Evolutionary conservation across 2,797 vertebrate genomes (phyloP), one percentile per base, ranked within the genome.

Genomic region (Cottoperca gobio): DNA sequence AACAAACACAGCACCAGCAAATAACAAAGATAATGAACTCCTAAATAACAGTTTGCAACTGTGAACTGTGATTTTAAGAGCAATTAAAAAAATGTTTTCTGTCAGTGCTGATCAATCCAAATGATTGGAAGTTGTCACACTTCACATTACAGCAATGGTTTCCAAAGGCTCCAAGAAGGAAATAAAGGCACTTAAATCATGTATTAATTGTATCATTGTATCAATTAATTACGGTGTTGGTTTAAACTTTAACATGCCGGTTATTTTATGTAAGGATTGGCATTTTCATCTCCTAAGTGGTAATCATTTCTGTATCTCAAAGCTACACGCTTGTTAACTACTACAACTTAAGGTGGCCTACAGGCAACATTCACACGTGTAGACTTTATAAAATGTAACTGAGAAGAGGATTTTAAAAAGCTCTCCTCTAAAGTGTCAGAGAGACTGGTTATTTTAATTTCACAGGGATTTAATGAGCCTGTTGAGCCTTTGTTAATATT

Each of bases 101-200:
- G 5, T 24, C 39, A 48, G 33, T 14, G 9, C 17, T 35, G 59
- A 67, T 39, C 8, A 24, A 13, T 42, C 35, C 64, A n/a, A 21
- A 2, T 52, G 11, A 43, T 49, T 43, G 42, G 40, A 68, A 37
- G 40, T 54, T 52, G 48, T 53, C 52, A 42, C 49, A 23, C 12
- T 67, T 43, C 23, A 58, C 23, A 45, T 26, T 61, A 53, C 2
- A 31, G 65, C 49, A 40, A 42, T 54, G 37, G 37, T 60, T 81
- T 33, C 59, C 50, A 62, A 26, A 70, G 43, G 60, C 48, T 63
- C 60, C 57, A 52, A 71, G 45, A 53, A 60, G 57, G 73, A 79
- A 76, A 82, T 69, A 43, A 59, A 80, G 21, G 21, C 37, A 59
- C 70, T 79, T 55, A 53, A 79, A 57, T 65, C 49, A 69, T 45